Percentiles rank a stretch among this genome's conserved stretches.
These are phyloP conservation scores for Aphelenchoides besseyi DNA, from an alignment of 1,140 invertebrate genomes.

Conservation along the genomic window DNA sequence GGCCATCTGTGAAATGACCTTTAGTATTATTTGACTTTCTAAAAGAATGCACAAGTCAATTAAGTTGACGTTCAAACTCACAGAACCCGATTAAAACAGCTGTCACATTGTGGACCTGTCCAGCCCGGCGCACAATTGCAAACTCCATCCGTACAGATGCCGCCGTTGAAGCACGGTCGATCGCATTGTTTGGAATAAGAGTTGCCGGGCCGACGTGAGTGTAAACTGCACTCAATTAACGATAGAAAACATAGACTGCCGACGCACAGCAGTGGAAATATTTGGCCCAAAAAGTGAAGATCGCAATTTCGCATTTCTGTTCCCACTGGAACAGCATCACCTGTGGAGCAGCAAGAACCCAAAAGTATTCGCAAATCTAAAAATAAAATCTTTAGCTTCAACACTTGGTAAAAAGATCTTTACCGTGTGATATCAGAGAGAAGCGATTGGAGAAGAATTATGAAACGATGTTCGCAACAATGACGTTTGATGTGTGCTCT, in stretches of 20 bases:
- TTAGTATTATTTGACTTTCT: slow-evolving; percentile 29
- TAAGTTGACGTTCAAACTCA: slow-evolving; percentile 25
- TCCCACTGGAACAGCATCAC: not conserved
- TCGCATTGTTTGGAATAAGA: slow-evolving; percentile 50
- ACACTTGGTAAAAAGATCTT: not conserved
- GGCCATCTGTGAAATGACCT: slow-evolving; percentile 53
- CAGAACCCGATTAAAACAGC: slow-evolving; percentile 53
- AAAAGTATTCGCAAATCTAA: too few relatives aligned
- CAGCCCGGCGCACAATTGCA: slow-evolving; percentile 54
- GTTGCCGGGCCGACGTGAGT: slow-evolving; percentile 22
- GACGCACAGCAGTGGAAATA: not conserved
- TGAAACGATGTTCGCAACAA: not conserved
- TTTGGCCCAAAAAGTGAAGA: not conserved
- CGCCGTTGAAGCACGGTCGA: slow-evolving; percentile 57
- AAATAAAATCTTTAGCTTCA: not conserved
- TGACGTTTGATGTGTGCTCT: not conserved
- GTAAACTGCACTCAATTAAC: slow-evolving; percentile 25
- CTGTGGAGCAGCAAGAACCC: not conserved
- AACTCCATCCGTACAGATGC: slow-evolving; percentile 38
- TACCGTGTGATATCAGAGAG: not conserved
- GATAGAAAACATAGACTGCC: not conserved
- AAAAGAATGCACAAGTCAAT: not conserved
- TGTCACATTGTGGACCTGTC: slow-evolving; percentile 58
- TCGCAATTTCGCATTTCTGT: not conserved
- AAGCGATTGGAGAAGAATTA: not conserved